phyloP scores from a whole-genome alignment of 37 sponge, comb jelly and placozoan genomes.

The Tethya wilhelma region DNA sequence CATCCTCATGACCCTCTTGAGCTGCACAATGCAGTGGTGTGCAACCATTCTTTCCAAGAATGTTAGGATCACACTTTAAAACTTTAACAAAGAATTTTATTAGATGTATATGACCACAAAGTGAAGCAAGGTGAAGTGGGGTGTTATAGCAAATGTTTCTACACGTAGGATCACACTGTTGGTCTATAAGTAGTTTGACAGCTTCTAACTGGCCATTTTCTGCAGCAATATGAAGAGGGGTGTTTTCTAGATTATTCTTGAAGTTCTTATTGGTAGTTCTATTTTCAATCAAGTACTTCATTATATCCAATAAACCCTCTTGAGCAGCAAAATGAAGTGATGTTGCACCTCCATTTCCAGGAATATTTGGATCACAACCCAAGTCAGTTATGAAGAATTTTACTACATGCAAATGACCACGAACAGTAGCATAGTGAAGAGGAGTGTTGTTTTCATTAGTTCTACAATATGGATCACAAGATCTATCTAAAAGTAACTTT shows the following conservation, averaged over 20 bases:
- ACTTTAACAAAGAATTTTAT: no score
- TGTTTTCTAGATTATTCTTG: not conserved
- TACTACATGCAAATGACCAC: not conserved
- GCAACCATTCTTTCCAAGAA: no score
- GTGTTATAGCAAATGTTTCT: not conserved
- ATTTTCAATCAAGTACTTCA: slow-evolving; percentile 1
- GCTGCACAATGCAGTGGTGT: no score
- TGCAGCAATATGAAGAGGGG: slow-evolving; percentile 9
- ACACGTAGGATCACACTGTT: not conserved
- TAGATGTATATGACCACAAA: no score
- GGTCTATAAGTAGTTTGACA: not conserved
- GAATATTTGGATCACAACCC: not conserved
- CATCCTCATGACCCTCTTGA: no score
- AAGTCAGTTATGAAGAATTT: not conserved
- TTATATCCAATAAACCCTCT: not conserved
- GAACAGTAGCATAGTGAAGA: not conserved
- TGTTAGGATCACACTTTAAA: no score
- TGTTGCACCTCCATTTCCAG: not conserved
- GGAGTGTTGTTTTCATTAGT: not conserved
- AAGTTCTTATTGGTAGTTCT: not conserved
- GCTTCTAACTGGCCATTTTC: not conserved
- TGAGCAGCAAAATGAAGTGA: slow-evolving; percentile 14
- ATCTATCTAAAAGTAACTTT: no score
- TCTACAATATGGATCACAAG: not conserved
- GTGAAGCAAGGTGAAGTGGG: not conserved